Evolutionary conservation across 1,140 invertebrate species (phyloP), one percentile per base, ranked within the genome.

Genomic region (Drosophila equinoxialis): DNA sequence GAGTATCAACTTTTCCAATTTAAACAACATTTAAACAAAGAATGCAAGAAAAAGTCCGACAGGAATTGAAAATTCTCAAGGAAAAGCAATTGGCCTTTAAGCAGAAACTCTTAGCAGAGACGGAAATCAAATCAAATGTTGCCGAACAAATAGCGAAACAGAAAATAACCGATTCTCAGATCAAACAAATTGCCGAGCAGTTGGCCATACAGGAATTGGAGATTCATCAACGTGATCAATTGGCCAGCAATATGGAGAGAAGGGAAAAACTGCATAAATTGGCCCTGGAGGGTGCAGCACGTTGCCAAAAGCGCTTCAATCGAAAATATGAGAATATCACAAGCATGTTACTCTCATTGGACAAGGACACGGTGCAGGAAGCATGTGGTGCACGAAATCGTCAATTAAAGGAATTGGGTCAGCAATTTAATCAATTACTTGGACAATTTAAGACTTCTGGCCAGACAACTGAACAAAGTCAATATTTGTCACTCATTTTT

Each of bases 361-460:
- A 91, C 65, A 79, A 80, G 37, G 75, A 91, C 4, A 77, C 69
- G 1, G 70, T 87, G 1, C 74, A 87, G 20, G 45, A 51, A 30
- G 76, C 85, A 2, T 87, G 84, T 45, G 33, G 68, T 11, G 60
- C 68, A 2, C 84, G 79, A 6, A 91, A 91, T 41, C 59, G 51
- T n/a, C 76, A 91, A 17, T 37, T 91, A 4, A 82, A 78, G 2
- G 87, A 87, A 10, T 45, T 91, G 17, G 76, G 77, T 1, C 71
- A 83, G 23, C 55, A 71, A 30, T 91, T 91, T 41, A 82, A 91
- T 30, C 77, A 90, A 48, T 60, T 91, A 1, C 73, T 90, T 1
- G 54, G 26, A 10, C 69, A 69, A 14, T 76, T 91, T 0, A 90
- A 80, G 17, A 64, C 59, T 3, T 79, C 67, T 0, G 75, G 66